Conservation (phyloP, 2,888 invertebrate genomes). For the Volucella bombylans region DNA sequence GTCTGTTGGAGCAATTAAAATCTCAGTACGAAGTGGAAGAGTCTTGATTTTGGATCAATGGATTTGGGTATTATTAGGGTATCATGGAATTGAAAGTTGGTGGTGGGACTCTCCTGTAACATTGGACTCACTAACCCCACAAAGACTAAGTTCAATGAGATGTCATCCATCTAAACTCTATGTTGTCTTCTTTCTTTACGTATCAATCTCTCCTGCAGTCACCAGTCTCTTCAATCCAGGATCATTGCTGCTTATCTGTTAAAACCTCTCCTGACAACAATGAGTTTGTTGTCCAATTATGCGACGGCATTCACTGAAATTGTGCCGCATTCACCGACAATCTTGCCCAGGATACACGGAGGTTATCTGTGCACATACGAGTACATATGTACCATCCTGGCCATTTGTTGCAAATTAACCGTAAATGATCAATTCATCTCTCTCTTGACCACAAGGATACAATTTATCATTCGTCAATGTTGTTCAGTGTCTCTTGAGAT, state of each 20-base stretch:
- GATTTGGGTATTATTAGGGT: too few species aligned
- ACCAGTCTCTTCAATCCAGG: too few species aligned
- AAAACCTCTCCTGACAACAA: too few species aligned
- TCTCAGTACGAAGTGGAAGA: background rate
- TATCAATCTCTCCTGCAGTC: too few species aligned
- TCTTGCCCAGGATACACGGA: slow-evolving; percentile 13
- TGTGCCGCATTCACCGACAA: slow-evolving; percentile 48
- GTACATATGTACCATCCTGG: slow-evolving; percentile 22
- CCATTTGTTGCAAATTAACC: slow-evolving; percentile 63
- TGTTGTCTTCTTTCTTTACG: too few species aligned
- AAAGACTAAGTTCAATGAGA: too few species aligned
- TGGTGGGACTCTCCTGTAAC: too few species aligned
- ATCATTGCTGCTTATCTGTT: too few species aligned
- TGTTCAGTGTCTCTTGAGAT: slow-evolving; percentile 42
- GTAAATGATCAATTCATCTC: slow-evolving; percentile 63
- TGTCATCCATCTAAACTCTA: too few species aligned
- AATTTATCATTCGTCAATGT: slow-evolving; percentile 65
- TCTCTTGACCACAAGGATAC: slow-evolving; percentile 64
- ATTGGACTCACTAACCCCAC: too few species aligned
- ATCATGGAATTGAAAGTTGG: too few species aligned
- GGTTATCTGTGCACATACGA: background rate
- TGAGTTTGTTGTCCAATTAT: slow-evolving; percentile 52
- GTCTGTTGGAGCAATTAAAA: background rate
- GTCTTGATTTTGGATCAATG: too few species aligned
- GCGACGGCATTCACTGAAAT: slow-evolving; percentile 40